A percentile compares a stretch with the other conserved stretches of the same genome.
phyloP scores from a whole-genome alignment of 2,113 vertebrate species.

The Erpornis zantholeuca region DNA sequence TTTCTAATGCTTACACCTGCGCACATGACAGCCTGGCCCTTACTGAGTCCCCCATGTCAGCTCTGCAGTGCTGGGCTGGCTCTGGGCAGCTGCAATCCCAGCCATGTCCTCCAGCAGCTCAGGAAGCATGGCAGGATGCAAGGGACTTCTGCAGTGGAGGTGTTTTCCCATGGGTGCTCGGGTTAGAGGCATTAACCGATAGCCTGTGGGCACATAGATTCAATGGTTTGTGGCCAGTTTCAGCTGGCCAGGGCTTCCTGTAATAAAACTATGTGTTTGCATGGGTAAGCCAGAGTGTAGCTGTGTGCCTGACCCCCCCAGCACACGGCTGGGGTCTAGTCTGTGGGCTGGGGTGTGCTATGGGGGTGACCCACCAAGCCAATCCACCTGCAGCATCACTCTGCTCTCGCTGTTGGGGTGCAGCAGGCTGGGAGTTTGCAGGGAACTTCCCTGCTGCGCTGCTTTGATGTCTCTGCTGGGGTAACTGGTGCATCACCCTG shows the following conservation, averaged over 20 bases:
- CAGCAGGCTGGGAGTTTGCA: not conserved
- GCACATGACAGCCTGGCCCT: not conserved
- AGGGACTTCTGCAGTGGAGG: not conserved
- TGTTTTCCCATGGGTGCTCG: not conserved
- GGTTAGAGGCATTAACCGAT: not conserved
- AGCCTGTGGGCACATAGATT: not conserved
- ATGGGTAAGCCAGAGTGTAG: not conserved
- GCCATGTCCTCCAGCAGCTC: not conserved
- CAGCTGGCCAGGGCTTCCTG: not conserved
- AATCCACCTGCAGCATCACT: not conserved
- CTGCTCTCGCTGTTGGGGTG: not conserved
- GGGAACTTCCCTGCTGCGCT: not conserved
- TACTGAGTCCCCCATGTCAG: not conserved
- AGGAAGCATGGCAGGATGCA: not conserved
- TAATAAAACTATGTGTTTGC: accelerated
- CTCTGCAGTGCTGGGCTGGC: not conserved
- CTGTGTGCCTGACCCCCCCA: not conserved
- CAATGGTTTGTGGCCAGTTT: not conserved
- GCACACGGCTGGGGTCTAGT: not conserved
- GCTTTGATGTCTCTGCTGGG: not conserved
- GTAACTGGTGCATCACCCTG: not conserved
- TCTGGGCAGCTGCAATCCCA: not conserved
- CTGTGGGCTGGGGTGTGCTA: not conserved
- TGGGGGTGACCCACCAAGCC: not conserved
- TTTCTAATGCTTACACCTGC: not conserved